Evolutionary conservation across 2,888 invertebrate species (phyloP).

Genomic region (Prosopocoilus inquinatus): DNA sequence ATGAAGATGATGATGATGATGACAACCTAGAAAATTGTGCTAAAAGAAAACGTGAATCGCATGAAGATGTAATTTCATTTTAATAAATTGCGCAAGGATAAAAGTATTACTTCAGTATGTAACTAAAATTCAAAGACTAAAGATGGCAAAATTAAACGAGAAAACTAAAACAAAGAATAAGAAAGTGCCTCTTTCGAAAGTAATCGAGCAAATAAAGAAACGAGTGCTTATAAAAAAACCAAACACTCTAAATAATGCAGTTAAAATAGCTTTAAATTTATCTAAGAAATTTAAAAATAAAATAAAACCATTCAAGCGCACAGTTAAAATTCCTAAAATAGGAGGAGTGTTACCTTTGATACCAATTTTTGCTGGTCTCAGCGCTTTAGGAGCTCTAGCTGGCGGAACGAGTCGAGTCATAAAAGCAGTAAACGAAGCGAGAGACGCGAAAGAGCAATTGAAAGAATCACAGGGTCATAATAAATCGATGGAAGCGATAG

Average conservation of each 20-base stretch:
- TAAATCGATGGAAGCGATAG: conserved; percentile 32
- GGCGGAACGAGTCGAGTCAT: conserved; percentile 31
- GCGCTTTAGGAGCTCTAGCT: conserved; percentile 26
- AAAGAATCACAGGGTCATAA: conserved; percentile 33
- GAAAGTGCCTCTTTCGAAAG: neutral
- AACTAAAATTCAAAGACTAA: neutral
- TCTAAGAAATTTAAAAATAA: neutral
- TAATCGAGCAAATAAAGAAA: neutral
- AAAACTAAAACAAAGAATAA: neutral
- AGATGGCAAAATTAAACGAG: neutral
- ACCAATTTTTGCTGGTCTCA: conserved; percentile 34
- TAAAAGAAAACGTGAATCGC: too few species aligned
- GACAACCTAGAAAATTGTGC: too few species aligned
- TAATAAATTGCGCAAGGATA: neutral
- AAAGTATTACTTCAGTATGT: neutral
- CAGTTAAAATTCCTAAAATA: conserved; percentile 18
- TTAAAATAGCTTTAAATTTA: neutral
- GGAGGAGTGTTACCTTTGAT: too few species aligned
- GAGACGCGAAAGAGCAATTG: conserved; percentile 25
- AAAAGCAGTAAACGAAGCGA: conserved; percentile 33
- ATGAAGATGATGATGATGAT: too few species aligned
- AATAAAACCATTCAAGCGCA: too few species aligned
- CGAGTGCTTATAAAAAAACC: neutral
- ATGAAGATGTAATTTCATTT: neutral
- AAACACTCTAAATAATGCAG: neutral